Evolutionary conservation across 2,797 vertebrate species (phyloP), one percentile per base, ranked within the genome.

Genomic region (Channa striata): DNA sequence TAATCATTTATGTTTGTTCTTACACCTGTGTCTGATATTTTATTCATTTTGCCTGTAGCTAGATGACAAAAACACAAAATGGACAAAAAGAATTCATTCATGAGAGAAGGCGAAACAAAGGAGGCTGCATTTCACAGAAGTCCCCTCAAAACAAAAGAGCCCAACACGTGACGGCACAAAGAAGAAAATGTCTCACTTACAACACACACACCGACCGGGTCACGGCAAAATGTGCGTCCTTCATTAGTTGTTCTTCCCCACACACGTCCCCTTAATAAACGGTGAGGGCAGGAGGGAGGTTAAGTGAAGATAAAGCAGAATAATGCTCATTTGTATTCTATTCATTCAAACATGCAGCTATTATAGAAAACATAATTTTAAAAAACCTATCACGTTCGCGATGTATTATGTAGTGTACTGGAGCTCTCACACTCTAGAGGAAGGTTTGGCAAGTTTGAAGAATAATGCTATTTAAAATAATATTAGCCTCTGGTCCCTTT

Each of bases 251-350:
- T 85, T 81, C 43, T 25, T 85, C 59, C 46, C 48, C 52, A 71
- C 70, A 77, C 52, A 52, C 34, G 64, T 77, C 67, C 50, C 43
- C 43, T 61, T 80, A 78, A 78, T 85, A 53, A 82, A 81, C 85
- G 77, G 39, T 54, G 10, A 51, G 61, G 67, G 54, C 62, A 68
- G 34, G 30, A n/a, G 71, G 37, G 30, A 70, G 40, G 61, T 59
- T 59, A 69, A 57, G 71, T 57, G 23, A 78, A 59, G 46, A 76
- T 74, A 69, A 74, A 81, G 56, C 30, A 53, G 39, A 70, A 78
- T 72, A 68, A 69, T 43, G 49, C 49, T 77, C 57, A 81, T 88
- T 81, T 74, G 58, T 82, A 86, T 87, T 87, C 80, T 44, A 25
- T 66, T 76, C 72, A 77, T 65, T 40, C 69, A 40, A 70, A 81